Conservation (phyloP, 2,113 vertebrate species). For the Phoenicopterus ruber region DNA sequence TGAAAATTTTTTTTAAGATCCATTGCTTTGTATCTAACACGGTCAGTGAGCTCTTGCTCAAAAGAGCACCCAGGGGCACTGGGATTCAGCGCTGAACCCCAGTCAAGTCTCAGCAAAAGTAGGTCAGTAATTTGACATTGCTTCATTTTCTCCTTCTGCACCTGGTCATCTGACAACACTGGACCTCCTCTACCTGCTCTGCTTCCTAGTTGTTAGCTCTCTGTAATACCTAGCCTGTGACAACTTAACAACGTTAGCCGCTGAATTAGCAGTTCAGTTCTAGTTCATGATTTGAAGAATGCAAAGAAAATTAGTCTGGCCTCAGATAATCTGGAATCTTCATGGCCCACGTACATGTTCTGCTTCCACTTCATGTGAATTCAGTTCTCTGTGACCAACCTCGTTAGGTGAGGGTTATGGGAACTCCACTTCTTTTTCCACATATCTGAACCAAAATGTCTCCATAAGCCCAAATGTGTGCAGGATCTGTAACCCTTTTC, state of each 20-base stretch:
- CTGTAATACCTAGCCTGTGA: background rate
- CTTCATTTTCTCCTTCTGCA: background rate
- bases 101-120: background rate
- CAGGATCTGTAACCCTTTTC: background rate
- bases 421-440: background rate
- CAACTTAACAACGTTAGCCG: rapidly evolving
- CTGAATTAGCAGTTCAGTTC: background rate
- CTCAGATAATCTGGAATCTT: background rate
- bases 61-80: background rate
- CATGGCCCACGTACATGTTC: background rate
- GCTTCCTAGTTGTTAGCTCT: background rate
- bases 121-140: background rate
- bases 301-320: background rate
- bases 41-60: background rate
- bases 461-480: rapidly evolving
- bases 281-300: background rate
- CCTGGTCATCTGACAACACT: background rate
- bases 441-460: background rate
- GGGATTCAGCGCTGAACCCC: background rate
- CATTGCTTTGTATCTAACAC: rapidly evolving
- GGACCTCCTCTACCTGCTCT: background rate
- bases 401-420: background rate
- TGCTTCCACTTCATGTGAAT: background rate
- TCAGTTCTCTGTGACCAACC: background rate
- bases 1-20: background rate